Evolutionary conservation across 2,797 vertebrate genomes (phyloP), one percentile per base, ranked within the genome.

Genomic region (Salmo trutta): DNA sequence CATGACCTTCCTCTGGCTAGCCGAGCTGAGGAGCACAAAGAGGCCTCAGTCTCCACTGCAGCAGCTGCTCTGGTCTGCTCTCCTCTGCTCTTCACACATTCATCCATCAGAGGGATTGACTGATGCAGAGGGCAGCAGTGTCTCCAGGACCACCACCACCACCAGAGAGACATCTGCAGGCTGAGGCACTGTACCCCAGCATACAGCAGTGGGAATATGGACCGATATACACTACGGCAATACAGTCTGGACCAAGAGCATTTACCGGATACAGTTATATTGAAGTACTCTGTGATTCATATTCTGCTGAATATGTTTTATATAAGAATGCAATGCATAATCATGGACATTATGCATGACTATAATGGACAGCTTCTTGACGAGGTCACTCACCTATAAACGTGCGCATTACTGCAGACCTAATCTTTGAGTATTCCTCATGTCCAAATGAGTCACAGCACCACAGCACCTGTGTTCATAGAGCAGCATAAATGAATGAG

Each of bases 1-100:
- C 21, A 56, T 80, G 84, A 83, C 84, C 80, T 83, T 71, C 52
- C 76, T 76, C 73, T 69, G 76, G 82, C 77, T 76, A 73, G 70
- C 27, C 10, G 41, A 56, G 14, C 73, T 77, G 54, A 70, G 72
- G 74, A 79, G 75, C 15, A 81, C 76, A 77, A 78, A 82, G 56
- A n/a, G 59, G 10, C 24, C 17, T 21, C 3, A 5, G 59, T 64
- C 19, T 24, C 59, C 59, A 24, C 59, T 64, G 59, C 21, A 64
- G 59, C 59, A 10, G 21, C 59, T 64, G 59, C 59, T 64, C 21
- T 64, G 21, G 59, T 64, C 59, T 64, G n/a, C n/a, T 10, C n/a
- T 21, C 59, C 21, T 64, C 8, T 64, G 59, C 21, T 24, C n/a
- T 64, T 24, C 21, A 12, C n/a, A 64, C 21, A 21, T 67, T 54